Base-by-base conservation (phyloP, 92 coral and sea anemone species). In the Porites evermanni region DNA sequence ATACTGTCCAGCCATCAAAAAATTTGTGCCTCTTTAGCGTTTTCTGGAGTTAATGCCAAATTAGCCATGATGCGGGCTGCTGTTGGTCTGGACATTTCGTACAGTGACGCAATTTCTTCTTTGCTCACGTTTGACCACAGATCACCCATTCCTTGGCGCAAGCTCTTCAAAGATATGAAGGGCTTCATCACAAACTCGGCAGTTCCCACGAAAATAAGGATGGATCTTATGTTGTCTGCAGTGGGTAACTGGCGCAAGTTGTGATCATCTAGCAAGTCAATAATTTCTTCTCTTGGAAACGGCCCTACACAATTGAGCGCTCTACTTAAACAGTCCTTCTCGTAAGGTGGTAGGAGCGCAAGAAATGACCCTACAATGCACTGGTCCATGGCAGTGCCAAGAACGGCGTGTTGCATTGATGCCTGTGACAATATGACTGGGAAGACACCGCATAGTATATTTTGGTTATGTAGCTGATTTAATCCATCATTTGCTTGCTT, bases 1-100 rank as follows among this genome's bases (percentile, higher is more conserved):
- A 51, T 92, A 92, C 29, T 91, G 73, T 63, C 87, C 59, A 70
- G 79, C 93, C 95, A 92, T 38, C 88, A 74, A 56, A 59, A 89
- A 12, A 89, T 60, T 71, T 86, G 88, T 17, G 56, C 83, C 68
- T 89, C 91, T 79, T 83, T 89, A 21, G 91, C 64, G 64, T 83
- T 77, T 47, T 59, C 32, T 32, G 93, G 84, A 58, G 4, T 82
- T 20, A 72, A 76, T 52, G 12, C 69, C 79, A 88, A 77, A 20
- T 24, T 64, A 67, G 77, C 82, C 17, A 75, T 14, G 17, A 90
- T 77, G 19, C 84, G 58, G 29, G 70, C 72, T 66, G 86, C 82
- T 9, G 79, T 90, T 90, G 90, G 90, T 73, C 29, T 44, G 56
- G 74, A 83, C 19, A 79, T 44, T 53, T 79, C 86, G 81, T 90